Base-by-base conservation (phyloP, 2,113 vertebrate genomes). In the Rutilus rutilus region DNA sequence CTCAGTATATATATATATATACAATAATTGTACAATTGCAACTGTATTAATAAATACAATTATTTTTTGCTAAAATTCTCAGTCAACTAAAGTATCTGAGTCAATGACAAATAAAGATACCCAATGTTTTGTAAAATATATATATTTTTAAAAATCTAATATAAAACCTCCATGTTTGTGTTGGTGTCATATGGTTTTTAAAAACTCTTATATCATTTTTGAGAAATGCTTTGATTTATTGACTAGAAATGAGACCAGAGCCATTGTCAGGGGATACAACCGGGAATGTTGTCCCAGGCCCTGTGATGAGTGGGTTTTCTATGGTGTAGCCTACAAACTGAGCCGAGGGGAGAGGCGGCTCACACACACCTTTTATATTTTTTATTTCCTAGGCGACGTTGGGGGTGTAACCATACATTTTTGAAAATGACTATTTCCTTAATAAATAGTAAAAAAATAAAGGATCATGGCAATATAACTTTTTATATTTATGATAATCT, bases 211-310 rank as follows among this genome's bases (percentile, higher is more conserved):
- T 42, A 2, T 39, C 0, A n/a, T n/a, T 42, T 71, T 71, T 23
- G 39, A 23, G 21, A 50, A 25, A 15, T 27, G 23, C 6, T 75
- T 75, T 75, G 42, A 45, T 75, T 75, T 47, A 75, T 17, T 27
- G 50, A 52, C 45, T 54, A 5, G 17, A 77, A 77, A 77, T 54
- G 50, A 54, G 27, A 14, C 47, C 50, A 11, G 75, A 50, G 50
- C 27, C 25, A 19, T 54, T 77, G 50, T 54, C 25, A 2, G 27
- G 73, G 71, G 27, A 19, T 50, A 77, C 75, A 33, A 11, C 27
- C 15, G 5, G 79, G 79, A 82, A 82, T 64, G 79, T 50, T 87
- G 75, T 54, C 75, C 75, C 47, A 76, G 47, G 74, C 45, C 67
- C 8, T 76, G 15, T 76, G 71, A 74, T 47, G 11, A 47, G 23